Evolutionary conservation across 2,888 invertebrate species (phyloP).

Genomic region (Euplagia quadripunctaria): DNA sequence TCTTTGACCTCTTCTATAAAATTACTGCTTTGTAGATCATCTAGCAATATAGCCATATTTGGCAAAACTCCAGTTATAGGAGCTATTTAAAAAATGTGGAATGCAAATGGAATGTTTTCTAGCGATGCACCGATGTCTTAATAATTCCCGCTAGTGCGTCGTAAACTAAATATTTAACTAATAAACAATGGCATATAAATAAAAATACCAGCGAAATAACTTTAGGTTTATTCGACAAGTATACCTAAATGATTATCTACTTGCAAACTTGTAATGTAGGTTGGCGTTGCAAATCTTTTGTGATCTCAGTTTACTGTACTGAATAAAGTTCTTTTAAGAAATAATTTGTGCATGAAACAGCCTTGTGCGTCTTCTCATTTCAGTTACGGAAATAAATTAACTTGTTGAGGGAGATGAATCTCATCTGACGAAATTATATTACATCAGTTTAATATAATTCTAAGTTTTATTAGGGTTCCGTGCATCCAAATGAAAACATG

Average conservation of each 20-base stretch:
- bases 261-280: conserved; percentile 34
- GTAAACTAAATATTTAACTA: too few relatives aligned
- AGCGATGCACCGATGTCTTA: conserved; percentile 15
- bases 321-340: conserved; percentile 46
- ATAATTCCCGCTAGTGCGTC: conserved; percentile 20
- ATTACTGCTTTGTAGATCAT: conserved; percentile 37
- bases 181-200: conserved; percentile 48
- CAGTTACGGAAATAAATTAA: not conserved
- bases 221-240: conserved; percentile 23
- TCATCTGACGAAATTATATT: not conserved
- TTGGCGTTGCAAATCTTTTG: conserved; percentile 47
- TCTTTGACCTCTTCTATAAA: conserved; percentile 63
- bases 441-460: too few relatives aligned
- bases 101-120: conserved; percentile 17
- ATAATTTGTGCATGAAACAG: not conserved
- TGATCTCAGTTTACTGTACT: conserved; percentile 57
- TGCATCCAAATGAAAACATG: too few relatives aligned
- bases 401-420: not conserved
- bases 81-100: conserved; percentile 28
- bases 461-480: too few relatives aligned
- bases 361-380: too few relatives aligned
- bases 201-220: conserved; percentile 41
- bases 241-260: conserved; percentile 50
- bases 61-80: conserved; percentile 57
- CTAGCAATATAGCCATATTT: conserved; percentile 56